Evolutionary conservation across 2,797 vertebrate species (phyloP), one percentile per base, ranked within the genome.

Genomic region (Sciurus carolinensis): DNA sequence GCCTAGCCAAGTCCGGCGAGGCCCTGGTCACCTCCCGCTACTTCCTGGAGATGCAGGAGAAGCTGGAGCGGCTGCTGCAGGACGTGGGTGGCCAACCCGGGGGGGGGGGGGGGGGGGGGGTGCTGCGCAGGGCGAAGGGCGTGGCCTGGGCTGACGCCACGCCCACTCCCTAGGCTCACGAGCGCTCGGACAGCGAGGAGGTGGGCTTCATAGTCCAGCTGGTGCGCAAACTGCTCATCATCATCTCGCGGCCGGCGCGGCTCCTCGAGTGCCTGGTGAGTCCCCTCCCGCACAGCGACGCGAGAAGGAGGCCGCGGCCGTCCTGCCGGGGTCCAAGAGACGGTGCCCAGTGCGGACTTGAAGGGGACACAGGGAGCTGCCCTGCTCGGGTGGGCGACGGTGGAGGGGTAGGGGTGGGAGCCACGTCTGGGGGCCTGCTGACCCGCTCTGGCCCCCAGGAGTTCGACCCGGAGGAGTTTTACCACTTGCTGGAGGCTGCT

Each of bases 41-140:
- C 98, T 99, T 99, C 91, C 98, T 99, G 84, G 99, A 99, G 98
- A 99, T 99, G 98, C 99, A 99, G 98, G 99, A 99, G 97, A 99
- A 99, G 86, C 98, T 99, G 59, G 99, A 99, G 97, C 99, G 99
- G 96, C 99, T 99, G 98, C 98, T 99, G 85, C 99, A 99, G 11
- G 99, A 99, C 42, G 99, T 99, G 98, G 98, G 98, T 98, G n/a
- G 9, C 59, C 8, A 2, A 30, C 20, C 39, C 28, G 7, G 12
- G 28, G n/a, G 7, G 17, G 2, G 2, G 18, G 62, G 44, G 33
- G 0, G 20, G 54, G 17, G 28, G 3, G 9, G 28, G 44, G 3
- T 36, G 36, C 13, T 1, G 64, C 39, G 59, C 4, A 3, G 7
- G 26, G 39, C 39, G 39, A 9, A 11, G 67, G 83, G 77, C 5